Evolutionary conservation across 2,888 invertebrate species (phyloP).

Genomic region (Vandiemenella viatica): DNA sequence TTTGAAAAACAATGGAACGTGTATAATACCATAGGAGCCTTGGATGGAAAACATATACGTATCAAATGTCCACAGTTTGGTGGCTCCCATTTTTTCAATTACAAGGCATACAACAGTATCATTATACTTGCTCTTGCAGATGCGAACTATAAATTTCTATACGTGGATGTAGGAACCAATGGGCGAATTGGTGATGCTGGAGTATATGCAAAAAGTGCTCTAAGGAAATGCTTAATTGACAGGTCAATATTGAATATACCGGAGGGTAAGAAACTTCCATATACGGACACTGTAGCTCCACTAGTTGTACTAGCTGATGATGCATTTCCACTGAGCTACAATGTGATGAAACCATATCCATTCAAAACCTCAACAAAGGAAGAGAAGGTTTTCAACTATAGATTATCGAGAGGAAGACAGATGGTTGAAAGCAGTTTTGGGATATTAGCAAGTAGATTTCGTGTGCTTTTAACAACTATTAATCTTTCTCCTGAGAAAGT

Average conservation of each 20-base stretch:
- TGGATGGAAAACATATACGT: conserved; percentile 19
- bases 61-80: conserved; percentile 12
- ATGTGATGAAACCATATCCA: conserved; percentile 10
- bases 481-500: conserved; percentile 11
- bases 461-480: conserved; percentile 15
- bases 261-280: conserved; percentile 3
- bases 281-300: background rate
- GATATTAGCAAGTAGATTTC: conserved; percentile 15
- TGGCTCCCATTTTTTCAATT: conserved; percentile 17
- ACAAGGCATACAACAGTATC: conserved; percentile 13
- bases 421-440: conserved; percentile 15
- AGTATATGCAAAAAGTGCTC: conserved; percentile 11
- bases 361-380: conserved; percentile 3
- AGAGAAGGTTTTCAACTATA: conserved; percentile 14
- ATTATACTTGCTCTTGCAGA: conserved; percentile 11
- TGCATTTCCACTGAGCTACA: too few relatives aligned
- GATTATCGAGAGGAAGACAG: conserved; percentile 11
- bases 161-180: conserved; percentile 19
- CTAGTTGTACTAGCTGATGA: conserved; percentile 11
- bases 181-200: conserved; percentile 17
- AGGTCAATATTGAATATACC: conserved; percentile 7
- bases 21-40: conserved; percentile 12
- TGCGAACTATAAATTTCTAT: conserved; percentile 18
- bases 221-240: conserved; percentile 3
- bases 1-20: conserved; percentile 15